Percentiles rank a stretch among this genome's conserved stretches.
These are phyloP conservation scores for Grammomys surdaster DNA, from an alignment of 2,113 vertebrate genomes.

Conservation along the genomic window DNA sequence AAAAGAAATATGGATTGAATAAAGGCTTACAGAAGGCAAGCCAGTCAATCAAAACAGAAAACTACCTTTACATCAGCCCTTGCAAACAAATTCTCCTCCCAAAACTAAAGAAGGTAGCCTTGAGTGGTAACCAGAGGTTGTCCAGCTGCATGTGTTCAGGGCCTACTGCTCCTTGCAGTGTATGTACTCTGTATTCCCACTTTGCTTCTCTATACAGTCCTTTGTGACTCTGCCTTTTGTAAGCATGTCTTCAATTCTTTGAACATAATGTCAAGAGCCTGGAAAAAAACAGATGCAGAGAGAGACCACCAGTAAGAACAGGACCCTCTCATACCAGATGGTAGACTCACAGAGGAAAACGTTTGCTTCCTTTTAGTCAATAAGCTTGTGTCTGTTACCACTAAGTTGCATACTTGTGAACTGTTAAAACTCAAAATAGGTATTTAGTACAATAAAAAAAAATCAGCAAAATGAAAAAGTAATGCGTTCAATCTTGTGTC, in stretches of 20 bases:
- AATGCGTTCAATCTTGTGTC: background rate
- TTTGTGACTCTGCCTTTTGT: background rate
- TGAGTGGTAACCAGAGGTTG: background rate
- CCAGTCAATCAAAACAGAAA: background rate
- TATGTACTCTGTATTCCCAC: background rate
- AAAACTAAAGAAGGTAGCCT: background rate
- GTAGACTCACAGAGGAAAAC: background rate
- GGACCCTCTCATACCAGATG: background rate
- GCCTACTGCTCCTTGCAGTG: background rate
- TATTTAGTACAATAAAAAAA: background rate
- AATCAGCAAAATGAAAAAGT: background rate
- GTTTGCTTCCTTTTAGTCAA: background rate
- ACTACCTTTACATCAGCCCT: background rate
- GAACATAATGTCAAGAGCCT: background rate
- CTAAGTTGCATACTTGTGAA: background rate
- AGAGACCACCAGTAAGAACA: background rate
- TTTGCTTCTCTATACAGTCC: background rate
- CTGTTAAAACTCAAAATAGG: background rate
- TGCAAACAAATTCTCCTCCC: background rate
- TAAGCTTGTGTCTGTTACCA: background rate
- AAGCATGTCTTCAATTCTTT: background rate
- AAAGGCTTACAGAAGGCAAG: background rate
- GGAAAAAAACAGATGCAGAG: background rate
- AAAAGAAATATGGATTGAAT: background rate
- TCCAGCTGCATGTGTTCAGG: background rate